Percentiles rank a stretch among this genome's conserved stretches.
Conservation (phyloP, 2,797 vertebrate species). For the Peromyscus melanophrys region DNA sequence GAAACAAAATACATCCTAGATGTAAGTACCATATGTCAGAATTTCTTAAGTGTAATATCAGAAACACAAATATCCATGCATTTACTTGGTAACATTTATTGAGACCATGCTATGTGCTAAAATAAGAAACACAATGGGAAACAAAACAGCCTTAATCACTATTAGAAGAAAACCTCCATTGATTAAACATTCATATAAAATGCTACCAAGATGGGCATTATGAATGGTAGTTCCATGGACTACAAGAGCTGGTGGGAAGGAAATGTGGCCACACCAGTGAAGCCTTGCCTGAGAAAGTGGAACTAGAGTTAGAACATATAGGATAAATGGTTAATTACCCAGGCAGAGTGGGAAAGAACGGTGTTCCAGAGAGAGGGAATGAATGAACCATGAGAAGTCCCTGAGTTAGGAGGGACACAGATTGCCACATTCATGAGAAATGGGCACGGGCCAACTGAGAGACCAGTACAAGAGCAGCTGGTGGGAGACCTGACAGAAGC, state of each 20-base stretch:
- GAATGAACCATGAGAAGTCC: neutral
- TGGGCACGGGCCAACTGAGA: neutral
- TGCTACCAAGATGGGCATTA: neutral
- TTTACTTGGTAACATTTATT: conserved; percentile 14
- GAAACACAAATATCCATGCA: conserved; percentile 24
- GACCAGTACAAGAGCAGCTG: neutral
- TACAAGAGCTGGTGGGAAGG: neutral
- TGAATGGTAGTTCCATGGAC: neutral
- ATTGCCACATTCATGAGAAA: neutral
- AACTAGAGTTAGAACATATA: neutral
- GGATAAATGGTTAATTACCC: neutral
- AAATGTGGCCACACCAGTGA: neutral
- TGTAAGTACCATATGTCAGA: conserved; percentile 19
- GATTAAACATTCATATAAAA: neutral
- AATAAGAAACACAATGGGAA: neutral
- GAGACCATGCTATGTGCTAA: neutral
- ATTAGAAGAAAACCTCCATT: neutral
- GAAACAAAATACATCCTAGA: conserved; percentile 40
- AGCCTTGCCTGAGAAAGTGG: neutral
- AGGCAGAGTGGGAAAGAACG: neutral
- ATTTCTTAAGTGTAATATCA: conserved; percentile 10
- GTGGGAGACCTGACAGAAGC: neutral
- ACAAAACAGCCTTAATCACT: neutral
- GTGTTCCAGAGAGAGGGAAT: neutral
- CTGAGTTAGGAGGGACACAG: neutral